A percentile compares a stretch with the other conserved stretches of the same genome.
phyloP scores from a whole-genome alignment of 2,113 vertebrate species.

The Maccullochella peelii region DNA sequence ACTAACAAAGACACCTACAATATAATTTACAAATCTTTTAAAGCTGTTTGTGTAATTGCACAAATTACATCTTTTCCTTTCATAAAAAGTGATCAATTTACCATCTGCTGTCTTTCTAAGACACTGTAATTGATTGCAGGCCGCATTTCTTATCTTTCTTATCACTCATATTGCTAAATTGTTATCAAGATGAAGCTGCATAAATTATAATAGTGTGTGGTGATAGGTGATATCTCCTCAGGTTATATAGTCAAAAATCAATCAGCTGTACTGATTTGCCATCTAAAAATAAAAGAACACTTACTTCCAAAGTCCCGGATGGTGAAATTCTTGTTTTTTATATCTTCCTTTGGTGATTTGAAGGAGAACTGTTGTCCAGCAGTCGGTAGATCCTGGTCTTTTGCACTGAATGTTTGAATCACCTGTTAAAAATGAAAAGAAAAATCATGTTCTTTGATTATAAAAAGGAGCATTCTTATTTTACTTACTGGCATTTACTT shows the following conservation, averaged over 20 bases:
- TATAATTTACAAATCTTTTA: neutral
- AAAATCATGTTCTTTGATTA: neutral
- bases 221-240: no score
- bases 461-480: neutral
- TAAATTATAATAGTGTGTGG: neutral
- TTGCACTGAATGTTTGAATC: constrained; percentile 92
- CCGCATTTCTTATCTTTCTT: neutral
- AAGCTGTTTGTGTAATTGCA: neutral
- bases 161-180: neutral
- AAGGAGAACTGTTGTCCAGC: constrained; percentile 94
- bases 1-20: neutral
- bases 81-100: neutral
- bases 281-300: constrained; percentile 58
- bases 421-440: constrained; percentile 83
- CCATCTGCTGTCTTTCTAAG: neutral
- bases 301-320: constrained; percentile 96
- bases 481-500: neutral
- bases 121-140: neutral
- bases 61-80: neutral
- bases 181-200: neutral
- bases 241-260: neutral
- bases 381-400: constrained; percentile 91
- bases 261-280: neutral
- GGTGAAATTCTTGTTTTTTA: constrained; percentile 94
- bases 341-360: constrained; percentile 88